phyloP scores from a whole-genome alignment of 1,140 invertebrate species.

The Drepana arcuata region DNA sequence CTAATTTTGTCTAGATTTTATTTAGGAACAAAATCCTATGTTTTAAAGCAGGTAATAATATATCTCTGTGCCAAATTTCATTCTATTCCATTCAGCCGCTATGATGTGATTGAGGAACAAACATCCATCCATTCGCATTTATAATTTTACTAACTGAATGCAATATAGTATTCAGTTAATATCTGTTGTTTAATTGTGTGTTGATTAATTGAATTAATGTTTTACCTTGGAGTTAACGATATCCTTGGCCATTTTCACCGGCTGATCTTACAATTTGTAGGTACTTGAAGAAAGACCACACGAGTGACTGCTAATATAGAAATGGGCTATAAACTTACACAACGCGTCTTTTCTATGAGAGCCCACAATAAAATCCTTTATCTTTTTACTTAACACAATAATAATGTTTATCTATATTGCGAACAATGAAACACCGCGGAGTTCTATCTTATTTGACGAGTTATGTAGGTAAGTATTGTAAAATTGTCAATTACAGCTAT shows the following conservation, averaged over 20 bases:
- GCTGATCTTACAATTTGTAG: no score
- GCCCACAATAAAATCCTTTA: conserved; percentile 53
- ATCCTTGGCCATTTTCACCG: conserved; percentile 31
- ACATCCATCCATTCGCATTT: no score
- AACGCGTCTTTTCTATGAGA: conserved; percentile 36
- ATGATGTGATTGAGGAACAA: no score
- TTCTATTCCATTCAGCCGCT: no score
- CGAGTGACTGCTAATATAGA: conserved; percentile 27
- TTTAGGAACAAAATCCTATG: no score
- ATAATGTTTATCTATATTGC: conserved; percentile 62
- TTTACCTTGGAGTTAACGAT: conserved; percentile 35
- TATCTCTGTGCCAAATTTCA: no score
- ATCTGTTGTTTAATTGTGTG: not conserved
- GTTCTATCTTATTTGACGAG: conserved; percentile 15
- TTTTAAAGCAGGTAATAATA: no score
- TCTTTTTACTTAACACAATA: conserved; percentile 39
- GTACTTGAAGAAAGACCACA: no score
- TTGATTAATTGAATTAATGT: not conserved
- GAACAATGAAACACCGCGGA: conserved; percentile 34
- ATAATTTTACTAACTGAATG: no score
- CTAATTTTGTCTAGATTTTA: no score
- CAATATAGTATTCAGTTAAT: no score
- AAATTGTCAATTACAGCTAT: conserved; percentile 38
- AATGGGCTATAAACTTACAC: conserved; percentile 27
- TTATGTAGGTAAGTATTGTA: conserved; percentile 28